Evolutionary conservation across 2,113 vertebrate genomes (phyloP).

Genomic region (Sterrhoptilus dennistouni): DNA sequence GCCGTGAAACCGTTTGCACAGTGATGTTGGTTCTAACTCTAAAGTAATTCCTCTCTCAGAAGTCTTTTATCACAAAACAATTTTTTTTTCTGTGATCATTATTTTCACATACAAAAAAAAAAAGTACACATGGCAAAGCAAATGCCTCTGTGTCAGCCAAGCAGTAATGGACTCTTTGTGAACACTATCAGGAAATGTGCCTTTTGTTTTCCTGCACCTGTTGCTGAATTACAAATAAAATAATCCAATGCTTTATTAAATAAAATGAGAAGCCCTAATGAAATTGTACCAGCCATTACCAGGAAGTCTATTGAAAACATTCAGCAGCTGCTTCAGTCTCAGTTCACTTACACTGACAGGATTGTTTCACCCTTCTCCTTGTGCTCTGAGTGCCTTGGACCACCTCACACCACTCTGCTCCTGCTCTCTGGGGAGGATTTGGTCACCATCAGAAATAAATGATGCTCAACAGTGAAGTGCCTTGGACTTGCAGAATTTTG

Average conservation of each 20-base stretch:
- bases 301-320: slow-evolving; percentile 46
- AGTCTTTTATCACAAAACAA: neutral
- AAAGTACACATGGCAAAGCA: neutral
- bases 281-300: slow-evolving; percentile 59
- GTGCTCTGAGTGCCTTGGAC: neutral
- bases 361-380: neutral
- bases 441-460: neutral
- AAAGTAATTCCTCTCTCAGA: neutral
- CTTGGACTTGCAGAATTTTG: neutral
- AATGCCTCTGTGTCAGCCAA: neutral
- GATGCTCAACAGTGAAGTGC: neutral
- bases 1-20: neutral
- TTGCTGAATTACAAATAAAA: slow-evolving; percentile 46
- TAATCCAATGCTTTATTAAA: slow-evolving; percentile 48
- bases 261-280: slow-evolving; percentile 11
- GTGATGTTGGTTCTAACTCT: neutral
- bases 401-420: neutral
- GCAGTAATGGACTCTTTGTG: slow-evolving; percentile 42
- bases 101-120: neutral
- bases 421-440: neutral
- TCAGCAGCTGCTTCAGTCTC: slow-evolving; percentile 25
- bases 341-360: neutral
- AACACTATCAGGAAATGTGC: slow-evolving; percentile 19
- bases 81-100: neutral
- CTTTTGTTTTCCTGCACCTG: slow-evolving; percentile 57